These are phyloP conservation scores for Synanthedon myopaeformis DNA, from an alignment of 2,888 invertebrate species.

Conservation along the genomic window DNA sequence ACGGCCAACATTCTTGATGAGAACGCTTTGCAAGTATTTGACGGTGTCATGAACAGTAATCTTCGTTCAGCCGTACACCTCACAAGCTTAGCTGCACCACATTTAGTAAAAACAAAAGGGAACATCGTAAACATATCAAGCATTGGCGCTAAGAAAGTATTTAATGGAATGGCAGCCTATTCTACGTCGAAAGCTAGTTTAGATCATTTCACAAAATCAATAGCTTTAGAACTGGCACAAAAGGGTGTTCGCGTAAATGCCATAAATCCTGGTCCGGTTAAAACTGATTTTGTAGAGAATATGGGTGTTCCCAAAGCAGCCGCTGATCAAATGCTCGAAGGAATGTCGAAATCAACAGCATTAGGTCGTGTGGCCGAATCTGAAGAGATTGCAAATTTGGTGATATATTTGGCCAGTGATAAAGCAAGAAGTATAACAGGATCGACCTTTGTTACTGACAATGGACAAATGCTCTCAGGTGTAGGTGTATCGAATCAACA, in stretches of 20 bases:
- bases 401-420: neutral
- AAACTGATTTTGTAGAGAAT: conserved; percentile 23
- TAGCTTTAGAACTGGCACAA: conserved; percentile 73
- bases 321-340: neutral
- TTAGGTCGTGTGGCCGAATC: neutral
- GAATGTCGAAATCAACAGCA: neutral
- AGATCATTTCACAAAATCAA: conserved; percentile 78
- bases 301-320: conserved; percentile 24
- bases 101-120: conserved; percentile 21
- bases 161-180: conserved; percentile 38
- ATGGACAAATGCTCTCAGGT: neutral
- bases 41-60: conserved; percentile 19
- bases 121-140: conserved; percentile 28
- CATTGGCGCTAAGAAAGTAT: conserved; percentile 9
- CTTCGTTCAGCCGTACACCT: conserved; percentile 16
- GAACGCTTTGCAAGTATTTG: conserved; percentile 15
- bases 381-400: neutral
- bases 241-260: conserved; percentile 73
- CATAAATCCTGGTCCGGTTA: conserved; percentile 78
- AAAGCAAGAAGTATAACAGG: neutral
- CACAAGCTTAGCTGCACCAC: conserved; percentile 17
- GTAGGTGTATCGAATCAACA: too few species aligned
- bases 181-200: conserved; percentile 77
- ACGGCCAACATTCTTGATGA: conserved; percentile 10
- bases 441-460: neutral